These are phyloP conservation scores for Shinisaurus crocodilurus DNA, from an alignment of 2,113 vertebrate genomes.

Conservation along the genomic window DNA sequence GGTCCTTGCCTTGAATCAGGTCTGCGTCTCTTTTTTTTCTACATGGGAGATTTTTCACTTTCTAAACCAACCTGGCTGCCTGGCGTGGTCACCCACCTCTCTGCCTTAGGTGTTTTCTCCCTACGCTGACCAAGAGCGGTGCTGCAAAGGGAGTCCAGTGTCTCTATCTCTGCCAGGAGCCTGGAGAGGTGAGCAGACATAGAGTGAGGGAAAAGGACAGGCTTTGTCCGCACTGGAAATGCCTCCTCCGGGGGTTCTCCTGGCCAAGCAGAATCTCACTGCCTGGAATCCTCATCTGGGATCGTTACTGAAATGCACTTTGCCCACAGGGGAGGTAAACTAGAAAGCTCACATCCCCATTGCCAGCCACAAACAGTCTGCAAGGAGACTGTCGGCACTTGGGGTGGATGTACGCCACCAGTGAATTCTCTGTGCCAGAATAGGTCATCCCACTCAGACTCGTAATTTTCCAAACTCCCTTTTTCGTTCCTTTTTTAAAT, in stretches of 20 bases:
- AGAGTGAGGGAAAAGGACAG: no score
- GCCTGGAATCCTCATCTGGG: accelerated
- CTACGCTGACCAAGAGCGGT: constrained; percentile 44
- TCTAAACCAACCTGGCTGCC: constrained; percentile 58
- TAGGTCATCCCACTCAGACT: background rate
- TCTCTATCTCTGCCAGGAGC: background rate
- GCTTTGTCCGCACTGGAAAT: background rate
- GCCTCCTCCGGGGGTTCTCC: background rate
- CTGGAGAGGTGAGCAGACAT: accelerated
- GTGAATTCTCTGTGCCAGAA: background rate
- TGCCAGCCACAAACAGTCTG: background rate
- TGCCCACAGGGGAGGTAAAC: background rate
- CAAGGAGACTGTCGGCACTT: background rate
- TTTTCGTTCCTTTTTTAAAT: background rate
- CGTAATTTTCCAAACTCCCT: background rate
- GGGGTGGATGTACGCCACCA: background rate
- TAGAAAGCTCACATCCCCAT: background rate
- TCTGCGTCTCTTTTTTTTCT: constrained; percentile 11
- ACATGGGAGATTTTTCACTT: constrained; percentile 34
- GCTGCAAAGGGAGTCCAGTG: background rate
- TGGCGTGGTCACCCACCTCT: constrained; percentile 69
- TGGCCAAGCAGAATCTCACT: background rate
- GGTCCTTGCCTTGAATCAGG: background rate
- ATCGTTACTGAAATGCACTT: background rate
- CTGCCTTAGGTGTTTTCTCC: constrained; percentile 82